Conservation (phyloP, 2,113 vertebrate species). For the Merops nubicus region DNA sequence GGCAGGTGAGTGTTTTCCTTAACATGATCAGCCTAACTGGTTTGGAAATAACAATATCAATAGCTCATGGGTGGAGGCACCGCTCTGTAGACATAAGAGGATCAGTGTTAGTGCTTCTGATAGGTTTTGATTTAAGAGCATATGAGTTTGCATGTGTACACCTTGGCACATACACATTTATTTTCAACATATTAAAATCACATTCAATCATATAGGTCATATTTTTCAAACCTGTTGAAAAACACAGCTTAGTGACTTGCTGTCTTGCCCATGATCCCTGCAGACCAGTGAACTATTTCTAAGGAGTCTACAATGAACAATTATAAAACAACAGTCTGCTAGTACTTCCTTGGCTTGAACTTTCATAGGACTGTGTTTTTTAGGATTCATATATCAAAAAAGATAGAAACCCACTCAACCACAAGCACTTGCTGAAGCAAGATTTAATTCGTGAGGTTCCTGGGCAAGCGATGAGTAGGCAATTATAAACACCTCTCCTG, state of each 20-base stretch:
- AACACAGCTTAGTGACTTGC: neutral
- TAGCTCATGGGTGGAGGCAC: neutral
- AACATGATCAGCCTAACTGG: neutral
- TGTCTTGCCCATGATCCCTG: neutral
- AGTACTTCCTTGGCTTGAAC: neutral
- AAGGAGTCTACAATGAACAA: neutral
- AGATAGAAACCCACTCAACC: neutral
- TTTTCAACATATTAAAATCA: neutral
- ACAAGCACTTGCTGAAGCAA: neutral
- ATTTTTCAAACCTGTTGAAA: neutral
- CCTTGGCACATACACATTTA: neutral
- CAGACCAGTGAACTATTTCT: neutral
- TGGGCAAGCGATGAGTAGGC: neutral
- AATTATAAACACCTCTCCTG: neutral
- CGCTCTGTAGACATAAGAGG: neutral
- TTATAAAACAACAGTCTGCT: neutral
- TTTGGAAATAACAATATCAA: neutral
- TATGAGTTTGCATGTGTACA: neutral
- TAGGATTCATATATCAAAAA: neutral
- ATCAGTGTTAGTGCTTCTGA: neutral
- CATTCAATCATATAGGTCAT: rapidly evolving
- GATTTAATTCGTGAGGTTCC: neutral
- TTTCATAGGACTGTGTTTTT: neutral
- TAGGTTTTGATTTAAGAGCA: neutral
- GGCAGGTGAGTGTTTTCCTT: neutral